Base-by-base conservation (phyloP, 2,797 vertebrate species). In the Uromys caudimaculatus region DNA sequence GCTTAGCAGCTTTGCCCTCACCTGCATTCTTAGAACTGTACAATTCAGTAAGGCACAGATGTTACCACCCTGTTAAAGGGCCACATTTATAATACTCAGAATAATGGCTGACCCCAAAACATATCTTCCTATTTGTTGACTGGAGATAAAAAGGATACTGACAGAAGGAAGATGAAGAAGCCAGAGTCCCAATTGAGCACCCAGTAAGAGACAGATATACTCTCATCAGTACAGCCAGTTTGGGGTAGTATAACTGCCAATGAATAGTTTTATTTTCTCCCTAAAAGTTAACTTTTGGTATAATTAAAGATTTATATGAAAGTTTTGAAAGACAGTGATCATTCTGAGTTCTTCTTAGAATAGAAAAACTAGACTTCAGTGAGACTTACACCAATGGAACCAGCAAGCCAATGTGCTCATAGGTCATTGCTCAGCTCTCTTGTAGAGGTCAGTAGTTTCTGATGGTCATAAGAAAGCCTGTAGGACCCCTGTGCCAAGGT, bases 251-350 rank as follows among this genome's bases (percentile, higher is more conserved):
- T 4, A 85, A 54, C 9, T 81, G 27, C 47, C 79, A 77, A 89
- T 41, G 69, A 13, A 50, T 29, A 23, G 84, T 24, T 2, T 27
- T 67, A n/a, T 86, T 93, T 75, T 44, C 38, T 76, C 8, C 78
- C 47, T 69, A 9, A 78, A 96, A 75, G 47, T 3, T 23, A 78
- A 44, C 35, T 96, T 96, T 97, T 86, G 38, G 71, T 93, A 29
- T 82, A 60, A 73, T 95, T 97, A 88, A 41, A 76, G 47, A 89
- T 77, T 93, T 82, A 47, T 93, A 19, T 84, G 23, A 84, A 94
- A 73, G 13, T 54, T 47, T 76, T 97, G 85, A 38, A 60, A 95
- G 86, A 3, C 47, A 90, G 1, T 78, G 10, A 69, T 95, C 84
- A 81, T 91, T 95, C 38, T 96, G 62, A 89, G 44, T 82, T 89